Conservation (phyloP, 2,797 vertebrate species). For the Cyclura pinguis region DNA sequence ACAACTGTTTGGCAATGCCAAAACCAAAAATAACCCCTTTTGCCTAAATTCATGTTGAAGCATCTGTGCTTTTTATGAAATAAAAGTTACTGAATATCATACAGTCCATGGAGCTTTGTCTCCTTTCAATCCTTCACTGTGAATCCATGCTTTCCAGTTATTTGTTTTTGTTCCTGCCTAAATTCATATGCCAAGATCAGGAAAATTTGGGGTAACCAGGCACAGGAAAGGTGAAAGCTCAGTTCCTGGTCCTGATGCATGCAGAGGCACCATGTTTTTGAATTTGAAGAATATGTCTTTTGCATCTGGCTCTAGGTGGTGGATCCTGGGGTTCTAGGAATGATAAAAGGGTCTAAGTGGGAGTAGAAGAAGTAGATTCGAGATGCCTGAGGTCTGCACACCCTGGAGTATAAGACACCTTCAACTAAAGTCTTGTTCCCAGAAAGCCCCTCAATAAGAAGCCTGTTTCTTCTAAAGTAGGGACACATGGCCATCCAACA, state of each 20-base stretch:
- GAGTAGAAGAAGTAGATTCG: background rate
- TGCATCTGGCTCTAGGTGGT: background rate
- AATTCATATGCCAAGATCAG: background rate
- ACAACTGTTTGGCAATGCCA: background rate
- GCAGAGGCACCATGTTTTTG: background rate
- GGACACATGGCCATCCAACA: background rate
- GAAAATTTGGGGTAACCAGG: background rate
- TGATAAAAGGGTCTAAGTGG: background rate
- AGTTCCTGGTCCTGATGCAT: background rate
- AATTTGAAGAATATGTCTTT: background rate
- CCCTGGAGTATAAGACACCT: background rate
- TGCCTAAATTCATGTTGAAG: background rate
- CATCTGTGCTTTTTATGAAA: too few species aligned
- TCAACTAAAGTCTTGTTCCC: background rate
- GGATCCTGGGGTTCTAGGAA: background rate
- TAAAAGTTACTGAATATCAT: too few species aligned
- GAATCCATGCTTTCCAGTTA: too few species aligned
- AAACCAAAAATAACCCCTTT: background rate
- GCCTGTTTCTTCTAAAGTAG: background rate
- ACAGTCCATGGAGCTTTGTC: too few species aligned
- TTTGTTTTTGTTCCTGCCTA: background rate
- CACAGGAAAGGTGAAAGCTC: background rate
- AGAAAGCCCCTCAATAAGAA: background rate
- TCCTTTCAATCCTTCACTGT: too few species aligned
- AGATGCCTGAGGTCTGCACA: background rate